Base-by-base conservation (phyloP, 2,113 vertebrate species). In the Brachionichthys hirsutus region DNA sequence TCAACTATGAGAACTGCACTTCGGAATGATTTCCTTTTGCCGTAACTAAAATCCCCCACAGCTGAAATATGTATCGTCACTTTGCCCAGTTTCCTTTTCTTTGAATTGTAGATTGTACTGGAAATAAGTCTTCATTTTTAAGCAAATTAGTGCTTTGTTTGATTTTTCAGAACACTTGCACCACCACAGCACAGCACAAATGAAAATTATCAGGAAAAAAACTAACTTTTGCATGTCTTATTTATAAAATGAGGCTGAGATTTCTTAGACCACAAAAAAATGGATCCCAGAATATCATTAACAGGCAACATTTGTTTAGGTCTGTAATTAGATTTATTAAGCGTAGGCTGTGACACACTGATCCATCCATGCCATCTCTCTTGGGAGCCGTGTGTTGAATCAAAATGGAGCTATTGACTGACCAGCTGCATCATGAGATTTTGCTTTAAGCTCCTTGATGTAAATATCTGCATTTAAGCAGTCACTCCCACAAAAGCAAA, bases 321-420 rank as follows among this genome's bases (percentile, higher is more conserved):
- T 38, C 64, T 48, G 38, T 70, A 66, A 75, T 46, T 75, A 24
- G 20, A 56, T 73, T 68, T 48, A 64, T 43, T 54, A 65, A 52
- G 24, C 24, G 50, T n/a, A 46, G 58, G 40, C 49, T 48, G 36
- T 0, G 9, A 46, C 24, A 53, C 13, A 0, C 16, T 45, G 13
- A 41, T 54, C 20, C 62, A 65, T 69, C 18, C 49, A 35, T 63
- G 44, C 40, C 19, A 50, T 51, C 46, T 71, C 55, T 62, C 68
- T 20, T n/a, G 35, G 50, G 63, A 75, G 42, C 47, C 52, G 22
- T 51, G 48, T 44, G 50, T 60, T 75, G 55, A 66, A 77, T 78
- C 55, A 16, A 46, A 78, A 74, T 67, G 49, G 53, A 56, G 52
- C 17, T 52, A 59, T 74, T 73, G 68, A 72, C 60, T 7, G 36